These are phyloP conservation scores for Maconellicoccus hirsutus DNA, from an alignment of 1,140 invertebrate genomes.

Conservation along the genomic window DNA sequence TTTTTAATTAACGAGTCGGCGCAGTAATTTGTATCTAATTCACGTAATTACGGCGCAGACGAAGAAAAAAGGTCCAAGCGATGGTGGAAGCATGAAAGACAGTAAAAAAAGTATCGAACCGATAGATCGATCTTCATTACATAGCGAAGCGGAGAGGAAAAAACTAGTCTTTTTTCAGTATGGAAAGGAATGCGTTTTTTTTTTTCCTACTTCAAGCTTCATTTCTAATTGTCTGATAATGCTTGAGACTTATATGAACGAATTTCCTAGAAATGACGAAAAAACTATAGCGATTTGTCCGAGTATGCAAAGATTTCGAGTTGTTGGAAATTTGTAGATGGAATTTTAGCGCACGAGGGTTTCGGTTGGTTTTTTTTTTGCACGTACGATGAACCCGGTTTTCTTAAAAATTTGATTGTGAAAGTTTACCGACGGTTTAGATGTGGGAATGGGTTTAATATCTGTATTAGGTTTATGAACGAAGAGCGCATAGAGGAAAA, in stretches of 20 bases:
- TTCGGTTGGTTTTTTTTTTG: too few species aligned
- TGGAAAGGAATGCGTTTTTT: background rate
- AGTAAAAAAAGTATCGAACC: conserved; percentile 5
- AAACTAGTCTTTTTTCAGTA: background rate
- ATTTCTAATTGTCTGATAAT: background rate
- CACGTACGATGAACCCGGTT: too few species aligned
- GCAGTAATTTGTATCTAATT: conserved; percentile 7
- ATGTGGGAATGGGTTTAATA: too few species aligned
- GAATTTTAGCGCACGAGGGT: too few species aligned
- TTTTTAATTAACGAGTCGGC: background rate
- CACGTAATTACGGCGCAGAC: conserved; percentile 7
- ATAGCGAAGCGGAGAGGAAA: background rate
- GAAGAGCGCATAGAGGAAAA: too few species aligned
- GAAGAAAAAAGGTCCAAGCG: conserved; percentile 1
- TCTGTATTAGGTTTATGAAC: too few species aligned
- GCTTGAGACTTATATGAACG: background rate
- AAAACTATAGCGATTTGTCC: background rate
- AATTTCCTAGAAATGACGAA: background rate
- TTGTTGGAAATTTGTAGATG: too few species aligned
- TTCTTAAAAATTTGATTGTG: too few species aligned
- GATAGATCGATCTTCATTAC: conserved; percentile 10
- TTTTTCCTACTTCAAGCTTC: conserved; percentile 1
- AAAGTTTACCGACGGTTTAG: too few species aligned
- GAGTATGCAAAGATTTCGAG: too few species aligned
- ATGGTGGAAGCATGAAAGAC: background rate